phyloP scores from a whole-genome alignment of 2,797 vertebrate species.

The Dipus sagitta region DNA sequence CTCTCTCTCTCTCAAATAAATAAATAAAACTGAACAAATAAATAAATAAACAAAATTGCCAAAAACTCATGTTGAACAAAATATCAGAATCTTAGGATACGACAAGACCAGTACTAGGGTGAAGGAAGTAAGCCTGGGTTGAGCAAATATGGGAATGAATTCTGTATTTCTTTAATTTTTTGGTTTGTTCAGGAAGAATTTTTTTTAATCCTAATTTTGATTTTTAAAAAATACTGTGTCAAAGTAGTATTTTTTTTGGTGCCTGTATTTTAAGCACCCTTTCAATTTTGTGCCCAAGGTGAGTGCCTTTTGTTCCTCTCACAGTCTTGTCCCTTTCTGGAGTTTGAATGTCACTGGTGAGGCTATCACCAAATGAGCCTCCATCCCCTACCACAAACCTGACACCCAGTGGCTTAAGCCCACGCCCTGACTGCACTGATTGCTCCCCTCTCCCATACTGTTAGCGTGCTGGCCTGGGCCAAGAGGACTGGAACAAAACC shows the following conservation, averaged over 20 bases:
- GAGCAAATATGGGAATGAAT: not conserved
- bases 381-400: not conserved
- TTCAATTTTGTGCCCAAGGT: constrained; percentile 28
- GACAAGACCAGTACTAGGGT: not conserved
- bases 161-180: not conserved
- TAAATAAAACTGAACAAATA: too few species aligned
- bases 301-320: constrained; percentile 55
- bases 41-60: too few species aligned
- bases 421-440: not conserved
- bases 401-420: not conserved
- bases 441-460: not conserved
- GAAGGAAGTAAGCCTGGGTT: not conserved
- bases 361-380: not conserved
- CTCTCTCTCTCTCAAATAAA: too few species aligned
- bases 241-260: constrained; percentile 37
- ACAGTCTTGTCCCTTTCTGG: not conserved
- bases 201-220: constrained; percentile 40
- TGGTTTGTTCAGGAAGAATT: not conserved
- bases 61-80: constrained; percentile 26
- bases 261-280: constrained; percentile 12
- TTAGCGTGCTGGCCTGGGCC: constrained; percentile 25
- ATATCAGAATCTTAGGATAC: constrained; percentile 37
- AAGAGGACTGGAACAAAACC: not conserved
- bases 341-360: not conserved
- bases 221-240: constrained; percentile 36